Percentiles rank a stretch among this genome's conserved stretches.
These are phyloP conservation scores for Drosophila gaucha DNA, from an alignment of 2,888 invertebrate genomes.

Conservation along the genomic window DNA sequence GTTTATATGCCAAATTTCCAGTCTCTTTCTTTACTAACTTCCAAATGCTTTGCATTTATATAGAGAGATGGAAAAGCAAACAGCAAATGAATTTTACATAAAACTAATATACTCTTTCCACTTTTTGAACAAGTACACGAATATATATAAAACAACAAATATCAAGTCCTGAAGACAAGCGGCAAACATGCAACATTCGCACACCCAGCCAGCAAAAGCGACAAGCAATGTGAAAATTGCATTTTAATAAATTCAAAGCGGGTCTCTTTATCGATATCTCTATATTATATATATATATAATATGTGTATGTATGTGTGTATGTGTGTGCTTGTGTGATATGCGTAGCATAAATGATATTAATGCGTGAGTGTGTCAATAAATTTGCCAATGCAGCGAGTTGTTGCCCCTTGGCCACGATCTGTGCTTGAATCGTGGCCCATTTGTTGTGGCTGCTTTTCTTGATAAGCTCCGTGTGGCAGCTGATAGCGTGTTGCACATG, in stretches of 20 bases:
- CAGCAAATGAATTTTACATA: background rate
- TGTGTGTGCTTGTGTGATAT: conserved; percentile 50
- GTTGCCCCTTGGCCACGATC: conserved; percentile 3
- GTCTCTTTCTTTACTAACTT: too few relatives aligned
- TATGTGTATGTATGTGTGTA: conserved; percentile 28
- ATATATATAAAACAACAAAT: conserved; percentile 25
- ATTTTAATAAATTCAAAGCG: conserved; percentile 75
- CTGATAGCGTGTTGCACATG: conserved; percentile 29
- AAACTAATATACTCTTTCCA: background rate
- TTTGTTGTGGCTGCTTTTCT: conserved; percentile 32
- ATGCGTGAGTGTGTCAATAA: conserved; percentile 76
- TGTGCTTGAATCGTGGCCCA: conserved; percentile 27
- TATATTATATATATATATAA: conserved; percentile 3
- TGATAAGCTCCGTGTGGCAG: conserved; percentile 38
- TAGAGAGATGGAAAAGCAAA: conserved; percentile 18
- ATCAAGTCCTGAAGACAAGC: conserved; percentile 55
- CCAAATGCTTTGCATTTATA: background rate
- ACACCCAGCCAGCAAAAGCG: conserved; percentile 43
- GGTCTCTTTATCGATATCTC: conserved; percentile 67
- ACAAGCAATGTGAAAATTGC: conserved; percentile 72
- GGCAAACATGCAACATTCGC: conserved; percentile 63
- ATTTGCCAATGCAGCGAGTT: conserved; percentile 47
- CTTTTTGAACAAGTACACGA: background rate
- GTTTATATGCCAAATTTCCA: too few relatives aligned
- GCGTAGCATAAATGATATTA: conserved; percentile 74